Conservation (phyloP, 2,888 invertebrate species). For the Diadromus collaris region DNA sequence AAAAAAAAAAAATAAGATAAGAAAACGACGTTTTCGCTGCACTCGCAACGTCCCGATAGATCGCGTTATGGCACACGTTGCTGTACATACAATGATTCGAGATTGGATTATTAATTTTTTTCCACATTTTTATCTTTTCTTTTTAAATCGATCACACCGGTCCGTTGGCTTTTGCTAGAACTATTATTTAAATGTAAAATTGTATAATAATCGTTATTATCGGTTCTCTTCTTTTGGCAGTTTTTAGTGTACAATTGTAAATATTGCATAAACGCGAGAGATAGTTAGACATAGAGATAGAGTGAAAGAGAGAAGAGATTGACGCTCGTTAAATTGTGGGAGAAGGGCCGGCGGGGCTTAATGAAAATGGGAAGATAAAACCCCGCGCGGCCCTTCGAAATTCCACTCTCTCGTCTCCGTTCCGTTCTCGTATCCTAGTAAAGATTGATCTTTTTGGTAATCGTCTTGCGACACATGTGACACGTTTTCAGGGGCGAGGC, state of each 20-base stretch:
- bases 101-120: constrained; percentile 17
- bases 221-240: constrained; percentile 67
- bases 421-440: constrained; percentile 76
- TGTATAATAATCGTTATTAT: constrained; percentile 58
- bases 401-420: constrained; percentile 9
- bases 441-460: constrained; percentile 87
- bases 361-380: constrained; percentile 23
- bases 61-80: constrained; percentile 66
- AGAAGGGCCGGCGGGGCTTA: neutral
- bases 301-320: constrained; percentile 19
- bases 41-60: constrained; percentile 44
- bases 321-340: neutral
- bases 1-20: neutral
- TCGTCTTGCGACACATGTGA: constrained; percentile 92
- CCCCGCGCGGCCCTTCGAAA: constrained; percentile 10
- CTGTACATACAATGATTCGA: constrained; percentile 63
- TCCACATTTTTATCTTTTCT: constrained; percentile 11
- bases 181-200: constrained; percentile 50
- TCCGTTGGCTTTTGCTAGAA: constrained; percentile 51
- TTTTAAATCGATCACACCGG: constrained; percentile 30
- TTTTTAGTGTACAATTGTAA: constrained; percentile 57
- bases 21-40: constrained; percentile 33
- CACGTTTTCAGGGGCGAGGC: constrained; percentile 91
- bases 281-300: too few relatives aligned
- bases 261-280: constrained; percentile 37